phyloP scores from a whole-genome alignment of 2,113 vertebrate genomes.

The Aegotheles bennettii region DNA sequence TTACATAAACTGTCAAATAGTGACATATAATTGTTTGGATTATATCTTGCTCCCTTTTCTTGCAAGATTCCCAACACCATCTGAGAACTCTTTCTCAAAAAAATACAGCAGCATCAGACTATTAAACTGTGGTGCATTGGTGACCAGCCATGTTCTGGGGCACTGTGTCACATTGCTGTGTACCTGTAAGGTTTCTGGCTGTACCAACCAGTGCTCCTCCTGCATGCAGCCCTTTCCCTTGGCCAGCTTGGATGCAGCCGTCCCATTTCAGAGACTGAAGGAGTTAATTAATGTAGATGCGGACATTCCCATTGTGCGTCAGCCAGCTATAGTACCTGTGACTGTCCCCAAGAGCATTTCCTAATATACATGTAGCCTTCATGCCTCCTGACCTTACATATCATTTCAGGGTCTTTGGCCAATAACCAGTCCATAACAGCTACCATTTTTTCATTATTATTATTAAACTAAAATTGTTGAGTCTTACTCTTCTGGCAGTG shows the following conservation, averaged over 20 bases:
- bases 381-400: background rate
- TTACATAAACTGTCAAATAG: background rate
- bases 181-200: background rate
- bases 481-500: background rate
- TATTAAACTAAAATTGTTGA: background rate
- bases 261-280: background rate
- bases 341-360: background rate
- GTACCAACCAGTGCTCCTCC: background rate
- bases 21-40: background rate
- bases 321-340: background rate
- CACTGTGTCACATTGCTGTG: rapidly evolving
- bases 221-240: background rate
- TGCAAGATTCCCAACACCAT: background rate
- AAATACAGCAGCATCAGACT: background rate
- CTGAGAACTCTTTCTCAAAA: background rate
- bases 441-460: background rate
- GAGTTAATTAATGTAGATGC: background rate
- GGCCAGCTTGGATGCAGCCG: background rate
- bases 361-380: background rate
- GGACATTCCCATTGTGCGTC: background rate
- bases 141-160: background rate
- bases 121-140: background rate
- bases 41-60: background rate
- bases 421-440: background rate
- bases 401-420: background rate